These are phyloP conservation scores for Vulpes lagopus DNA, from an alignment of 2,113 vertebrate species.

Conservation along the genomic window DNA sequence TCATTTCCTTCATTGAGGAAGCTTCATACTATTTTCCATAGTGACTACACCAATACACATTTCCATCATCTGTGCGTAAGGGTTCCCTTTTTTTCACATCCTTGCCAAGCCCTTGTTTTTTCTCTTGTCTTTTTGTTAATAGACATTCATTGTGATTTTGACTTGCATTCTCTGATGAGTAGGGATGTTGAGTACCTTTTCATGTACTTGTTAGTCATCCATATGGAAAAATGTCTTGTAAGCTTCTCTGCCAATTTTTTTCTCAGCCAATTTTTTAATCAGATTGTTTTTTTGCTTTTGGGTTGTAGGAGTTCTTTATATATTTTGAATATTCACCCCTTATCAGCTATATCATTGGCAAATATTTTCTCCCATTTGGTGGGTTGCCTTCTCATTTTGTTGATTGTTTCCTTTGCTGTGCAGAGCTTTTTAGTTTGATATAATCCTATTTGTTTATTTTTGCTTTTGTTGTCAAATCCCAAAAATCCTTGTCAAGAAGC, in stretches of 20 bases:
- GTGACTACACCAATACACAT: not conserved
- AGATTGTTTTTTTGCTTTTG: not conserved
- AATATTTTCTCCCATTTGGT: not conserved
- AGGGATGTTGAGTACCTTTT: not conserved
- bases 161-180: not conserved
- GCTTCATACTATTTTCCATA: not conserved
- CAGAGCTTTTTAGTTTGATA: not conserved
- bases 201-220: not conserved
- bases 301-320: not conserved
- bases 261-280: not conserved
- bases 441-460: not conserved
- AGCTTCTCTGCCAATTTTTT: not conserved
- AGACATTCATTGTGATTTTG: not conserved
- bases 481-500: not conserved
- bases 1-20: not conserved
- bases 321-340: not conserved
- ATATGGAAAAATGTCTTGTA: not conserved
- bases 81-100: not conserved
- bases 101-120: not conserved
- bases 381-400: not conserved
- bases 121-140: not conserved
- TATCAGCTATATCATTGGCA: not conserved
- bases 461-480: not conserved
- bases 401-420: not conserved
- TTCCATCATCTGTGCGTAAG: not conserved